Evolutionary conservation across 2,888 invertebrate genomes (phyloP), one percentile per base, ranked within the genome.

Genomic region (Autographa pulchrina): DNA sequence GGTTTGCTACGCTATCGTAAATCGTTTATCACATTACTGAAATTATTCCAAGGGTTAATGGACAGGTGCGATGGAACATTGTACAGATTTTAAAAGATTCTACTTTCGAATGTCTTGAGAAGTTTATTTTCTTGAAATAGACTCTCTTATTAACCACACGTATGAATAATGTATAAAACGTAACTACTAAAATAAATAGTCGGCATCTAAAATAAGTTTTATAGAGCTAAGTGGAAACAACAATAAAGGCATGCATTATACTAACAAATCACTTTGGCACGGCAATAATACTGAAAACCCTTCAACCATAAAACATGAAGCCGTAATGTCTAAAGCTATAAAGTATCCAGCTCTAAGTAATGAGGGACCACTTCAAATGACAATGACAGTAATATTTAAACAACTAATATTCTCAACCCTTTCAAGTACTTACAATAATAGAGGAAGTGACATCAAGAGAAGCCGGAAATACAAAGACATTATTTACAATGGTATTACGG

Each of bases 21-120:
- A 95, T 94, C 92, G 92, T 92, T 95, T 93, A 92, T 90, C 92
- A 92, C 90, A 87, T 87, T 85, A 86, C 80, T 83, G 83, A 86
- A 87, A 90, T 88, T 88, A 89, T 88, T 87, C 78, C 78, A 85
- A 86, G 88, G 90, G 89, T 90, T 91, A 91, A 92, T 89, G 88
- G 89, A 86, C 92, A 90, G 92, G 88, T 90, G 92, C 88, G 87
- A 92, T 85, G 86, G 84, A 87, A 94, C 84, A 85, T 82, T 89
- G 80, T 80, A 86, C 93, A 94, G 93, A 90, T 88, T 85, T 82
- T 81, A 59, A 73, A 78, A 74, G 71, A 64, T 70, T 76, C 77
- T 78, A 62, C 61, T 64, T 82, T 77, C 20, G 38, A 84, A 60
- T 43, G 32, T 20, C 58, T 67, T 11, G 7, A 63, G 11, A 16